phyloP scores from a whole-genome alignment of 1,140 invertebrate genomes.

The Halyomorpha halys region DNA sequence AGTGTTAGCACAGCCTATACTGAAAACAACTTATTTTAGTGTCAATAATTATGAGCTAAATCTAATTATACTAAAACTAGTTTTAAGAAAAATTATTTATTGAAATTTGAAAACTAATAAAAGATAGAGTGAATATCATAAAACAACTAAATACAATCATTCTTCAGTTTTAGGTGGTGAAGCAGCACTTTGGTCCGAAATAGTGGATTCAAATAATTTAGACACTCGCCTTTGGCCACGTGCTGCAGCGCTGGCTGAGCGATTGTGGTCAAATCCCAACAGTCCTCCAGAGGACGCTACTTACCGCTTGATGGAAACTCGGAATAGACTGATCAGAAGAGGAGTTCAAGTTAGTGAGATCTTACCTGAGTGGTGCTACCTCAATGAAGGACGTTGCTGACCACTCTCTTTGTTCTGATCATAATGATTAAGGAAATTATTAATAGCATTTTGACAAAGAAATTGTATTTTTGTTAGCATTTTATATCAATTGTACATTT shows the following conservation, averaged over 20 bases:
- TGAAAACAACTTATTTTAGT: too few species aligned
- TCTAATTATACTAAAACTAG: too few species aligned
- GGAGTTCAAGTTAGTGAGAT: slow-evolving; percentile 57
- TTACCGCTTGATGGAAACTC: slow-evolving; percentile 52
- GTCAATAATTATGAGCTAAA: too few species aligned
- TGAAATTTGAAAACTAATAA: too few species aligned
- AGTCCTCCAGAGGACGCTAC: slow-evolving; percentile 41
- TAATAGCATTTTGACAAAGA: too few species aligned
- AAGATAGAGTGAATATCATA: too few species aligned
- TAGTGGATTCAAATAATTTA: slow-evolving; percentile 52
- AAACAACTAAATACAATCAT: not conserved
- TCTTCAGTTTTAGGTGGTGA: slow-evolving; percentile 46
- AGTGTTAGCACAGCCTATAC: too few species aligned
- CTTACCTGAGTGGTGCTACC: slow-evolving; percentile 61
- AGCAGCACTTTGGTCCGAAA: slow-evolving; percentile 62
- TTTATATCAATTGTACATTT: too few species aligned
- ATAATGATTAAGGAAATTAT: too few species aligned
- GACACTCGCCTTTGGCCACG: slow-evolving; percentile 64
- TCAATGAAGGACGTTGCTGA: slow-evolving; percentile 56
- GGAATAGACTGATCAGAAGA: slow-evolving; percentile 49
- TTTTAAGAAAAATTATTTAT: too few species aligned
- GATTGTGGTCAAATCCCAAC: slow-evolving; percentile 61
- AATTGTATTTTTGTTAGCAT: too few species aligned
- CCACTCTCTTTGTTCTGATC: too few species aligned
- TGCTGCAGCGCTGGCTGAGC: slow-evolving; percentile 61